Evolutionary conservation across 2,113 vertebrate species (phyloP).

Genomic region (Baryphthengus martii): DNA sequence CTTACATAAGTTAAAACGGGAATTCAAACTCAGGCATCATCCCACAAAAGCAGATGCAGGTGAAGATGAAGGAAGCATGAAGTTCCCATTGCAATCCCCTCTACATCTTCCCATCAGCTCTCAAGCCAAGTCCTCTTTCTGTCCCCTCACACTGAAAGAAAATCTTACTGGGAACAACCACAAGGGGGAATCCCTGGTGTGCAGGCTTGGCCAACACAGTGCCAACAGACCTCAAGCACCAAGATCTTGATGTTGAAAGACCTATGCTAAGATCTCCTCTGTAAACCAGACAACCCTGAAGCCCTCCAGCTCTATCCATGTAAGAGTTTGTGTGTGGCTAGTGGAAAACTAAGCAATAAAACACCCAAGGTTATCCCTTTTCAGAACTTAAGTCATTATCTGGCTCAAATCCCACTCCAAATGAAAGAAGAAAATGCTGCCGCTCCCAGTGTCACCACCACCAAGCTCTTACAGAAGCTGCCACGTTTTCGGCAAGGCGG

Average conservation of each 20-base stretch:
- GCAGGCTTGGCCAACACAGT: neutral
- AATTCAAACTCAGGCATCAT: neutral
- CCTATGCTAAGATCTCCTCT: neutral
- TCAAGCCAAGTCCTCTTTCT: neutral
- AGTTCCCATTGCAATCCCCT: neutral
- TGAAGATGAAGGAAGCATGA: neutral
- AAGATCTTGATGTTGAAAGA: neutral
- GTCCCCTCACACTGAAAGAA: neutral
- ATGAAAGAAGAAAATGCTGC: neutral
- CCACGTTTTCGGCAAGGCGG: neutral
- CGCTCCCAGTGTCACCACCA: neutral
- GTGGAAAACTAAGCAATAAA: neutral
- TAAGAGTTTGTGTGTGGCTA: neutral
- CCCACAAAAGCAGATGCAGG: neutral
- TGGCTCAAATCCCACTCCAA: neutral
- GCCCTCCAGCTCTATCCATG: neutral
- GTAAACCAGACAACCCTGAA: neutral
- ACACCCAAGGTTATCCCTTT: neutral
- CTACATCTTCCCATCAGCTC: neutral
- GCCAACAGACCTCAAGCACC: neutral
- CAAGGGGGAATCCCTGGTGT: neutral
- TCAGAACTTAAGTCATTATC: neutral
- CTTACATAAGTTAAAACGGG: neutral
- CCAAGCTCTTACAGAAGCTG: neutral
- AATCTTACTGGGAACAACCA: neutral